phyloP scores from a whole-genome alignment of 1,140 invertebrate genomes.

The Littorina saxatilis region DNA sequence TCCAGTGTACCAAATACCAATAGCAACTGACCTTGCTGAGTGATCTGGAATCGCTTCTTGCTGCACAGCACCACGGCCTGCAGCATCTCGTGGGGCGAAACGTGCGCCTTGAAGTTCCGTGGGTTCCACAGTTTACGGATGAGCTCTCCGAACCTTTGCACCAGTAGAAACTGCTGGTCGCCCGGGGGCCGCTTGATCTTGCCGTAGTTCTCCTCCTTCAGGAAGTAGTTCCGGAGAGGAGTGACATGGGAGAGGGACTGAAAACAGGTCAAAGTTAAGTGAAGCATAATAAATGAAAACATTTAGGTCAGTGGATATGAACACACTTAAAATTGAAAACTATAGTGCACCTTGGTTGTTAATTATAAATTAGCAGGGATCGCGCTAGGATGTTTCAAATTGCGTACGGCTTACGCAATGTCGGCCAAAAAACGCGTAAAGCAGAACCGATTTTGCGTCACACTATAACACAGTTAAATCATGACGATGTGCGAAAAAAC shows the following conservation, averaged over 20 bases:
- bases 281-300: too few species aligned
- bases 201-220: constrained; percentile 94
- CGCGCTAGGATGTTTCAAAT: too few species aligned
- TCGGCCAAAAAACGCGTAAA: too few species aligned
- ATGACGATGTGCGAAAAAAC: too few species aligned
- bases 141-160: constrained; percentile 97
- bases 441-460: too few species aligned
- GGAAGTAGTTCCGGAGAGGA: constrained; percentile 95
- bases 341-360: too few species aligned
- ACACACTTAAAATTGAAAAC: too few species aligned
- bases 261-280: constrained; percentile 23
- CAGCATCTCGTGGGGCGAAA: constrained; percentile 99
- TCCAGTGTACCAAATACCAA: too few species aligned
- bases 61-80: constrained; percentile 99
- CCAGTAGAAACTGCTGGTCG: constrained; percentile 84
- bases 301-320: too few species aligned
- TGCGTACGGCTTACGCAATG: too few species aligned
- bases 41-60: constrained; percentile 98
- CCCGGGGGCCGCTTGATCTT: constrained; percentile 93
- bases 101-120: constrained; percentile 98
- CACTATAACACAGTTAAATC: too few species aligned
- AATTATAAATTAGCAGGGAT: constrained; percentile 1
- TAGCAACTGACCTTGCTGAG: constrained; percentile 90
- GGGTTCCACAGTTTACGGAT: constrained; percentile 99
- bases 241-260: constrained; percentile 95